Evolutionary conservation across 2,113 vertebrate genomes (phyloP).

Genomic region (Oreochromis tanganicae): DNA sequence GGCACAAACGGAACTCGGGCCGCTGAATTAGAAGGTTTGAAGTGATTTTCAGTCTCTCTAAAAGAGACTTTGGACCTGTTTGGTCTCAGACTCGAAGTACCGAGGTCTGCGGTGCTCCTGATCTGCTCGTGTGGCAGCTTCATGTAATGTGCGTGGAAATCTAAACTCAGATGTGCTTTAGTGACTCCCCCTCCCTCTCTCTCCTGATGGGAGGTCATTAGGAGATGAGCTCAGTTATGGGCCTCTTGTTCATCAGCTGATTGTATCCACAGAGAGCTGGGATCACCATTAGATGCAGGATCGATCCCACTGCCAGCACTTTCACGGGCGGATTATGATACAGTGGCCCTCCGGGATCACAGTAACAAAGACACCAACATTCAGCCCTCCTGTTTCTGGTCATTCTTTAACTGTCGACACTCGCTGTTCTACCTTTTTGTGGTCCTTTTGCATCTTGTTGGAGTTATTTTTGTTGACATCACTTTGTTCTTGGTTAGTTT

Average conservation of each 20-base stretch:
- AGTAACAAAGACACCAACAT: not conserved
- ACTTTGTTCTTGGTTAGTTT: not conserved
- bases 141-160: not conserved
- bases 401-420: not conserved
- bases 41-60: not conserved
- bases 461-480: not conserved
- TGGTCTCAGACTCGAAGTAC: not conserved
- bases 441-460: not conserved
- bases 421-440: not conserved
- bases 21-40: not conserved
- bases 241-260: not conserved
- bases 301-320: not conserved
- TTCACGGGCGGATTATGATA: not conserved
- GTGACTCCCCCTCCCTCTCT: not conserved
- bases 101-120: not conserved
- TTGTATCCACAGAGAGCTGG: not conserved
- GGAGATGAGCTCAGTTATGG: not conserved
- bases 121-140: not conserved
- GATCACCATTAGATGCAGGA: not conserved
- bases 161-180: not conserved
- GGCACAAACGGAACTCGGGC: not conserved
- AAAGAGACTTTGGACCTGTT: not conserved
- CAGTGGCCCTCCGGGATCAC: not conserved
- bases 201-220: not conserved
- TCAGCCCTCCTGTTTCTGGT: not conserved